Evolutionary conservation across 2,797 vertebrate genomes (phyloP), one percentile per base, ranked within the genome.

Genomic region (Echeneis naucrates): DNA sequence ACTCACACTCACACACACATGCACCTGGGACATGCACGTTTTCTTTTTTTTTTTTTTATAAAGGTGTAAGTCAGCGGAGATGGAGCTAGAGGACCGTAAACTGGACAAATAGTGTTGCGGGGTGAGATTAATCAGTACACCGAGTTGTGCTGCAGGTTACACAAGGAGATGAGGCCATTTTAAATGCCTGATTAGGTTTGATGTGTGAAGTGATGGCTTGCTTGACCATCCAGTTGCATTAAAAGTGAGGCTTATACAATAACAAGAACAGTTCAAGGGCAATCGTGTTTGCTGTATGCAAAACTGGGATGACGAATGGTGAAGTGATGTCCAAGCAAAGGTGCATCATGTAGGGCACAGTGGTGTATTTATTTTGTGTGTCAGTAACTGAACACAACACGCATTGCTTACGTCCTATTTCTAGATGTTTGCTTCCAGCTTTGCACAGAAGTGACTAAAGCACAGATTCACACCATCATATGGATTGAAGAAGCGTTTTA

Each of bases 151-250:
- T 80, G 72, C 75, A 68, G 73, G 64, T 68, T 80, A 58, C 57
- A 60, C 27, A 52, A 12, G 27, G 27, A 35, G 56, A 55, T 26
- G 47, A 63, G 75, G 65, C 44, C 69, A 66, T 72, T 83, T 47
- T 76, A 44, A 84, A 85, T 68, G 87, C 61, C 77, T 83, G 72
- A 83, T 84, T 84, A 79, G 62, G 26, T 82, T 58, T 80, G 80
- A 86, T 79, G 64, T 71, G 66, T 56, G 60, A 72, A 73, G 48
- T 68, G 69, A 80, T 52, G 76, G 64, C 72, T 75, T 26, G 53
- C 68, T 75, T 26, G 27, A 23, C 53, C 35, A 23, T 82, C 68
- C 53, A 24, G 59, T 66, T 80, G 45, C 45, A 67, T 80, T 77
- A 82, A 76, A 73, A 37, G 62, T 45, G 51, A 80, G 37, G 37